phyloP scores from a whole-genome alignment of 1,140 invertebrate species.

The Marisa cornuarietis region DNA sequence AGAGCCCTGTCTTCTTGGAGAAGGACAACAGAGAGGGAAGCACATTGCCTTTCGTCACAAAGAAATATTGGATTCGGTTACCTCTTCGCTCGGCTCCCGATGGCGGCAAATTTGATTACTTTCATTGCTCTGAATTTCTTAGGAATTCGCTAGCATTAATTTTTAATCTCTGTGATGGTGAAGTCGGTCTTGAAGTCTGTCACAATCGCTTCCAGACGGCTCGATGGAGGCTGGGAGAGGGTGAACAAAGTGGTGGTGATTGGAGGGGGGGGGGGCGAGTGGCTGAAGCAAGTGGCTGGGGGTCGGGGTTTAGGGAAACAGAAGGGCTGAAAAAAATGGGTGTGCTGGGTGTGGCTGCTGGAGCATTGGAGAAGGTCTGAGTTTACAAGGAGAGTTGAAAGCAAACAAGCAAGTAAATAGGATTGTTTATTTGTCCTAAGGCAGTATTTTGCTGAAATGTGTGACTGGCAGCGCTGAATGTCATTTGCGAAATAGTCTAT shows the following conservation, averaged over 20 bases:
- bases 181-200: constrained; percentile 18
- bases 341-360: not conserved
- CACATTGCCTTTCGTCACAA: constrained; percentile 14
- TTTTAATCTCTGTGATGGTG: constrained; percentile 29
- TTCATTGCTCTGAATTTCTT: constrained; percentile 32
- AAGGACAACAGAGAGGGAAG: not conserved
- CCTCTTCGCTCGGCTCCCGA: constrained; percentile 4
- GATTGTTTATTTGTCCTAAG: too few relatives aligned
- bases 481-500: too few relatives aligned
- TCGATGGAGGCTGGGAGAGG: constrained; percentile 1
- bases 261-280: not conserved
- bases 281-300: not conserved
- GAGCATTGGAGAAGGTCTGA: too few relatives aligned
- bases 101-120: constrained; percentile 30
- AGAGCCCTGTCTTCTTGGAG: not conserved
- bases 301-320: not conserved
- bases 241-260: not conserved
- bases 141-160: constrained; percentile 32
- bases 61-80: constrained; percentile 31
- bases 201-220: constrained; percentile 19
- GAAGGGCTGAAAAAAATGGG: not conserved
- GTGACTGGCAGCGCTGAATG: too few relatives aligned
- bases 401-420: too few relatives aligned
- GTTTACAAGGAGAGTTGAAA: too few relatives aligned
- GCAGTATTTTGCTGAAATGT: too few relatives aligned